Conservation (phyloP, 2,888 invertebrate genomes). For the Dione juno region DNA sequence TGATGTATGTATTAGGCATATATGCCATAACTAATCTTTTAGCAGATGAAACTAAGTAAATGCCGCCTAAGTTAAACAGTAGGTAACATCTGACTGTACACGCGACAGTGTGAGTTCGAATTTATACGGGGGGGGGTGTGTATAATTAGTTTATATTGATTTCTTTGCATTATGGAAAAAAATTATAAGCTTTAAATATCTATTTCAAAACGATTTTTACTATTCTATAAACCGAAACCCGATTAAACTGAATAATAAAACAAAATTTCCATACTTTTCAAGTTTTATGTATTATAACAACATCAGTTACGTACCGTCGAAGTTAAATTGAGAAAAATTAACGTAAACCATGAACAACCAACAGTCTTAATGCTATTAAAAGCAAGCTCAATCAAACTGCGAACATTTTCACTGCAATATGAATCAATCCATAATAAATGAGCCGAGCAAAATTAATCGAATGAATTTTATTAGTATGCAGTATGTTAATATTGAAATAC, state of each 20-base stretch:
- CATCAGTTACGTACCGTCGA: not conserved
- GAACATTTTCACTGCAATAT: constrained; percentile 22
- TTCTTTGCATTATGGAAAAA: too few relatives aligned
- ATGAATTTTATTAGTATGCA: constrained; percentile 61
- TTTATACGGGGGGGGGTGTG: not conserved
- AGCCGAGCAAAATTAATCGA: constrained; percentile 46
- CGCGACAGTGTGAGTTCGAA: too few relatives aligned
- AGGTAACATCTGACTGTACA: too few relatives aligned
- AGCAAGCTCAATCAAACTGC: constrained; percentile 17
- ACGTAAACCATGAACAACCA: constrained; percentile 9
- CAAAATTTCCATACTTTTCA: constrained; percentile 43
- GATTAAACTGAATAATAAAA: not conserved
- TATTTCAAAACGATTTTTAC: not conserved
- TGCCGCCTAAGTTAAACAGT: too few relatives aligned
- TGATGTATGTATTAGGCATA: too few relatives aligned
- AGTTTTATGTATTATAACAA: not conserved
- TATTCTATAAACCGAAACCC: not conserved
- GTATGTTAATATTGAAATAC: constrained; percentile 56
- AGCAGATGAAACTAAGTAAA: too few relatives aligned
- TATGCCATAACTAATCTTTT: too few relatives aligned
- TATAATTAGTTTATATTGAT: not conserved
- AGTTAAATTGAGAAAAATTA: not conserved
- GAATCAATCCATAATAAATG: constrained; percentile 41
- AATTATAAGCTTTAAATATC: not conserved
- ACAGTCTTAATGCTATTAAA: constrained; percentile 12